phyloP scores from a whole-genome alignment of 2,888 invertebrate species.

The Cerceris ruficornis region DNA sequence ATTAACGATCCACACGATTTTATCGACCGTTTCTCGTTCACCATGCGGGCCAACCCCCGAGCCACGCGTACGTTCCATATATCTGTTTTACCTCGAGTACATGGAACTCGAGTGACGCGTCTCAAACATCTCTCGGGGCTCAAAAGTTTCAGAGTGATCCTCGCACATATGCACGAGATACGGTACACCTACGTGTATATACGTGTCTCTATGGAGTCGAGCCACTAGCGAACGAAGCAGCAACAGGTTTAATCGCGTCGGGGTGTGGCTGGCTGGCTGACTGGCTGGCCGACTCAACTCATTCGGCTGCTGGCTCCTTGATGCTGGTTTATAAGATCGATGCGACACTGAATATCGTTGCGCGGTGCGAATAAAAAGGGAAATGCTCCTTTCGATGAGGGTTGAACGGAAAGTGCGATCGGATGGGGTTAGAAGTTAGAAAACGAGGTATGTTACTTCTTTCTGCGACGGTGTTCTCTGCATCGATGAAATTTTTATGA shows the following conservation, averaged over 20 bases:
- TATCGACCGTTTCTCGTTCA: no score
- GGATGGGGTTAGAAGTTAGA: background rate
- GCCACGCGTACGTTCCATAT: background rate
- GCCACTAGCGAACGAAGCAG: conserved; percentile 70
- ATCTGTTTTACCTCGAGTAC: background rate
- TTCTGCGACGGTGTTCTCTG: no score
- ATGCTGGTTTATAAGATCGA: conserved; percentile 69
- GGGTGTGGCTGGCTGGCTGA: conserved; percentile 76
- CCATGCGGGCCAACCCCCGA: background rate
- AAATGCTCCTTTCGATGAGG: conserved; percentile 35
- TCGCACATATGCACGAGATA: conserved; percentile 29
- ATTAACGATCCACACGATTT: no score
- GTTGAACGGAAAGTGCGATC: background rate
- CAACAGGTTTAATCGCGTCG: conserved; percentile 80
- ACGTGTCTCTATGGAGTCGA: conserved; percentile 38
- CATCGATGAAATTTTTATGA: no score
- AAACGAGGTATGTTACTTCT: background rate
- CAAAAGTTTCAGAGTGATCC: conserved; percentile 40
- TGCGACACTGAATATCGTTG: conserved; percentile 63
- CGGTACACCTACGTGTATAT: conserved; percentile 42
- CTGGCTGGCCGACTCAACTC: conserved; percentile 53
- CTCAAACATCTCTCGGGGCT: conserved; percentile 49
- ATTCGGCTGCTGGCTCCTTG: conserved; percentile 64
- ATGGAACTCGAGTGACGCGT: conserved; percentile 4
- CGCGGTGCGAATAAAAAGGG: conserved; percentile 61